Base-by-base conservation (phyloP, 2,797 vertebrate genomes). In the Perodicticus potto region DNA sequence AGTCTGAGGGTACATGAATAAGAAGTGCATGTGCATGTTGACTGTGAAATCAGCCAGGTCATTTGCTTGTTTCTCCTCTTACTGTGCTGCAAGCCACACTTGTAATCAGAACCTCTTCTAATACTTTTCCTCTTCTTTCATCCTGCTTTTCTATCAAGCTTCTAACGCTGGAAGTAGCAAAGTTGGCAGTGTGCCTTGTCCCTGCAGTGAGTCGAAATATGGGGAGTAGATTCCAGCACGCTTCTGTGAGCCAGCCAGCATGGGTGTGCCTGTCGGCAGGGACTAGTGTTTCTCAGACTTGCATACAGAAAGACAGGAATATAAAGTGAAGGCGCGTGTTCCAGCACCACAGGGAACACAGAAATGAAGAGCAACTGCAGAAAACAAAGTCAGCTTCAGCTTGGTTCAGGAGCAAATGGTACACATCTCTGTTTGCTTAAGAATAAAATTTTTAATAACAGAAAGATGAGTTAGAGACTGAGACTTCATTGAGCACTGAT, bases 331-430 rank as follows among this genome's bases (percentile, higher is more conserved):
- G 88, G 94, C 86, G 25, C 76, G 55, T 93, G 92, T 70, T 59
- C 82, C 34, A 6, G 83, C 94, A 69, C 77, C 57, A 91, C 72
- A 40, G 92, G 90, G 78, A 74, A 89, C 76, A 67, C 59, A 93
- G 92, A 94, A 69, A 78, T 12, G 70, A 92, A 76, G 53, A 92
- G 20, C 83, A 89, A 63, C 45, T 32, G 53, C 90, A 82, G 74
- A 96, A 96, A 93, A 74, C 73, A 87, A 93, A 95, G 59, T 82
- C 92, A 94, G 92, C 86, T 96, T 94, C 82, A 69, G 93, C 77
- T 95, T 86, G 77, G 74, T 72, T 80, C 57, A 53, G 87, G 92
- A 83, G 86, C 70, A 97, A 76, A 83, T 20, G 81, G 11, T 57
- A 85, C 82, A 87, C 12, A 5, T 53, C 45, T 92, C 83, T 84